phyloP scores from a whole-genome alignment of 2,113 vertebrate genomes.

The Rhinoderma darwinii region DNA sequence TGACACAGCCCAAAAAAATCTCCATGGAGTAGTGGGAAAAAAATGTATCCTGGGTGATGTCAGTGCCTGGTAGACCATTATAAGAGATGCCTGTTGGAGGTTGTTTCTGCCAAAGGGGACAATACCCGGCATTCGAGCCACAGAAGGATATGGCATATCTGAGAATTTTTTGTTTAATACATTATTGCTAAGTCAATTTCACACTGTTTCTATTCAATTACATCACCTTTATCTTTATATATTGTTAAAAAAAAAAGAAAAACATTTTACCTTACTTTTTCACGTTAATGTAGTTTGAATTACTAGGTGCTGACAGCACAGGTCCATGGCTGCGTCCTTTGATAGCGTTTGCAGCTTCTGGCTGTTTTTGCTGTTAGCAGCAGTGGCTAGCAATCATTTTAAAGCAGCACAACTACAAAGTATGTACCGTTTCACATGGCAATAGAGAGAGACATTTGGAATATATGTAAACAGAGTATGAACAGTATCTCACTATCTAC shows the following conservation, averaged over 20 bases:
- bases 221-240: too few relatives aligned
- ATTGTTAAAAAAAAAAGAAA: neutral
- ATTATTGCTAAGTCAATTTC: too few relatives aligned
- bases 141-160: too few relatives aligned
- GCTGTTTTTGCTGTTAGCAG: neutral
- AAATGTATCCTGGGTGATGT: neutral
- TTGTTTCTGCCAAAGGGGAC: too few relatives aligned
- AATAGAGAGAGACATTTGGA: neutral
- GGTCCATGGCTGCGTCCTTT: neutral
- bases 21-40: neutral
- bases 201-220: too few relatives aligned
- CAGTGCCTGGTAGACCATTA: neutral
- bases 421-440: neutral
- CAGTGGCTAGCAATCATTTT: neutral
- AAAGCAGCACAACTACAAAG: conserved; percentile 18
- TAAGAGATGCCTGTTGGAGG: neutral
- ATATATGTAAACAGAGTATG: neutral
- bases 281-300: neutral
- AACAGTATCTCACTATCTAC: conserved; percentile 18
- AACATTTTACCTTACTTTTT: neutral
- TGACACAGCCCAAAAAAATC: neutral
- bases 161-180: too few relatives aligned
- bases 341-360: neutral
- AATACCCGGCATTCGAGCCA: too few relatives aligned
- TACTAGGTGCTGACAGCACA: neutral